Base-by-base conservation (phyloP, 2,888 invertebrate species). In the Leptinotarsa haldemani region DNA sequence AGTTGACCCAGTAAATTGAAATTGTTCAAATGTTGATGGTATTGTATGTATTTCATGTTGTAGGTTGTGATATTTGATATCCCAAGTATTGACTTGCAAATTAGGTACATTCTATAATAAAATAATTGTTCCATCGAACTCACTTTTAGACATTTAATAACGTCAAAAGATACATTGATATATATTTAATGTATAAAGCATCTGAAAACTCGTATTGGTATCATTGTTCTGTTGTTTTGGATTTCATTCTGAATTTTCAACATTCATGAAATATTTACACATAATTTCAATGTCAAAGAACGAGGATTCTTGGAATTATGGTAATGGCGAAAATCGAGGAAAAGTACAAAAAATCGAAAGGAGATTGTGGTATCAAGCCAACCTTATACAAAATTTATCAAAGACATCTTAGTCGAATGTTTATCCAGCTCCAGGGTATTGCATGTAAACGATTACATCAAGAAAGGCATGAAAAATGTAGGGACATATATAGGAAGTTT, bases 281-380 rank as follows among this genome's bases (percentile, higher is more conserved):
- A 63, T 63, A 61, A 77, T 77, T 77, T 75, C 75, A 75, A 75
- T 75, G 74, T 77, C 77, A 77, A 75, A 77, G 77, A 72, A 72
- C 64, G 47, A 30, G 20, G 65, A 40, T 47, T 69, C 70, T 71
- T 58, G 65, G 70, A 73, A 77, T 77, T 73, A 77, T 77, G 75
- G 65, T 72, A 75, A 75, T 75, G 71, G 65, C 40, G 70, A 64
- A 77, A 75, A 77, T 71, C 72, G 72, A 70, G 68, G 69, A 71
- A 76, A 72, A 74, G 69, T 71, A 50, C 30, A 65, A 53, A 71
- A 76, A 53, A 69, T 71, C 71, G 40, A 74, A 72, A 74, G 73
- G 66, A 65, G 69, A 71, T 76, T 74, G 66, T 72, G 74, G 48
- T 74, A 76, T 70, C 77, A 61, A 65, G 64, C 65, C 58, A 65